Conservation (phyloP, 2,113 vertebrate genomes). For the Paratilapia polleni region DNA sequence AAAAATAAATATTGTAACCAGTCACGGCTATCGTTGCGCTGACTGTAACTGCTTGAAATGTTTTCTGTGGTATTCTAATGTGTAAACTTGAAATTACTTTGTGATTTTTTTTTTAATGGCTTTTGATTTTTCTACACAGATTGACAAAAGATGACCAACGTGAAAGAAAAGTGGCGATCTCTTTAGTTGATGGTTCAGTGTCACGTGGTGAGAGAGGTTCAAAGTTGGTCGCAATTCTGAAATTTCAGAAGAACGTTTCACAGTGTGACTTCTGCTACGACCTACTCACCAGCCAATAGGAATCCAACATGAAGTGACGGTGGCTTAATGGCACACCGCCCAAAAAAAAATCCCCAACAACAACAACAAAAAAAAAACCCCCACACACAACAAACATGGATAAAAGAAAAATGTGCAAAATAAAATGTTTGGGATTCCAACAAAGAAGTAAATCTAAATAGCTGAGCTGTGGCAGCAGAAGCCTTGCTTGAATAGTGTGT, state of each 20-base stretch:
- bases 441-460: neutral
- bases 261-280: neutral
- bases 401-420: neutral
- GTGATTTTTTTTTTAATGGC: rapidly evolving
- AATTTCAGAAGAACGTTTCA: neutral
- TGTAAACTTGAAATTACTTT: neutral
- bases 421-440: neutral
- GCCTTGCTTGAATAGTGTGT: neutral
- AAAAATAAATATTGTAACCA: neutral
- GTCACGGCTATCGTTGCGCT: neutral
- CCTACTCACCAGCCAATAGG: neutral
- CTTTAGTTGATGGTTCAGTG: neutral
- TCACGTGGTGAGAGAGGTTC: neutral
- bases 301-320: neutral
- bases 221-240: neutral
- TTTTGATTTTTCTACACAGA: neutral
- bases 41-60: neutral
- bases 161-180: neutral
- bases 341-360: no score
- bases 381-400: neutral
- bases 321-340: neutral
- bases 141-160: neutral
- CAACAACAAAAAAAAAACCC: no score
- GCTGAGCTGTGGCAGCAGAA: neutral
- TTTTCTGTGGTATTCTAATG: neutral